Evolutionary conservation across 2,113 vertebrate genomes (phyloP), one percentile per base, ranked within the genome.

Genomic region (Urocolius indicus): DNA sequence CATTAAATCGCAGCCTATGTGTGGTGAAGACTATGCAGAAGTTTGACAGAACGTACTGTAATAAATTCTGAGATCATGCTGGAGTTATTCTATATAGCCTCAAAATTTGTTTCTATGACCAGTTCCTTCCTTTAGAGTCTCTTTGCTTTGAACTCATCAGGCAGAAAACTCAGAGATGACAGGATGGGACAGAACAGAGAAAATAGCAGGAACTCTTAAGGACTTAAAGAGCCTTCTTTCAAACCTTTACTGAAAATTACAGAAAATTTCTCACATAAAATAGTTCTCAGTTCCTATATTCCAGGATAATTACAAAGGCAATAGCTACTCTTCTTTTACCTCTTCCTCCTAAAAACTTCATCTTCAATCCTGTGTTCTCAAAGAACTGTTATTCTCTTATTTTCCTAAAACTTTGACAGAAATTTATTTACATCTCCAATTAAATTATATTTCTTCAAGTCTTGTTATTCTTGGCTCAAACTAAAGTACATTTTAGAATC

Each of bases 121-220:
- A 51, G 7, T 59, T 75, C 24, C 14, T 34, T 67, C 9, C 7
- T 54, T 46, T 41, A 59, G 2, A 67, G 19, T 58, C 11, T 58
- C 10, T n/a, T 85, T 30, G 2, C 5, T 49, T 55, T 59, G 9
- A 67, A 71, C 12, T 68, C 8, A 43, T 21, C 52, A 62, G 9
- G 16, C 2, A 32, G 57, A n/a, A 79, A 55, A 1, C 1, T 2
- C 12, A 51, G 24, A 68, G 2, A 26, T 0, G 2, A 16, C 49
- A 5, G 2, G 7, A 67, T 59, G 11, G 21, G 16, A 30, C 2
- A 55, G 24, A 79, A 68, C 24, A 9, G 6, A 5, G 7, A 54
- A 75, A 79, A 72, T 1, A 49, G 1, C 3, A 74, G 23, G 54
- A 79, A 21, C 6, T 46, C 26, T 36, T 63, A 46, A 36, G 15